These are phyloP conservation scores for Myiozetetes cayanensis DNA, from an alignment of 2,113 vertebrate species.

Conservation along the genomic window DNA sequence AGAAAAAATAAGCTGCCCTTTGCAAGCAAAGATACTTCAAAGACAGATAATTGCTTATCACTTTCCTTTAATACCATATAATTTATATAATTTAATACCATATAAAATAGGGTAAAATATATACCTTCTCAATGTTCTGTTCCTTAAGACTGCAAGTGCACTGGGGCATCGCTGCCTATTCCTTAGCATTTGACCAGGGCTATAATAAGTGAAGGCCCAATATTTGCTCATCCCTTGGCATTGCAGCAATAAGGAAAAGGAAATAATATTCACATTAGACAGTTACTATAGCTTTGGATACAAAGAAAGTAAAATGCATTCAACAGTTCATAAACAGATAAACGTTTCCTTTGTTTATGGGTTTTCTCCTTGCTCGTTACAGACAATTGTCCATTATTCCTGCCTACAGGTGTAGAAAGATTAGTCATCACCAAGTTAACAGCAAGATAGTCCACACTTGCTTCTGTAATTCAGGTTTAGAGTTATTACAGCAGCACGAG, in stretches of 20 bases:
- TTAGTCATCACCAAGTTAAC: not conserved
- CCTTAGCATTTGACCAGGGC: not conserved
- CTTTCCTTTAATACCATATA: not conserved
- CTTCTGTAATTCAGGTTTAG: slow-evolving; percentile 20
- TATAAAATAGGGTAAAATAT: not conserved
- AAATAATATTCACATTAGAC: not conserved
- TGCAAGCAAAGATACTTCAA: not conserved
- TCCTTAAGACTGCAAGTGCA: not conserved
- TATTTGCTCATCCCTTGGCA: not conserved
- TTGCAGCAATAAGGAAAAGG: not conserved
- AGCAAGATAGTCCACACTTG: not conserved
- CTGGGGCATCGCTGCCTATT: not conserved
- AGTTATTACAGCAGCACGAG: not conserved
- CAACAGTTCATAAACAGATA: not conserved
- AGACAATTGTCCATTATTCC: not conserved
- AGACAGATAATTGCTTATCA: not conserved
- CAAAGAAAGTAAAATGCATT: not conserved
- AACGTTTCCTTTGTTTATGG: not conserved
- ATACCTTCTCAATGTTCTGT: not conserved
- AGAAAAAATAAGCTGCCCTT: not conserved
- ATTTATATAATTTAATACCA: not conserved
- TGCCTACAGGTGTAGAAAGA: not conserved
- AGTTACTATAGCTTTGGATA: not conserved
- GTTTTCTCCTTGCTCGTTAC: not conserved
- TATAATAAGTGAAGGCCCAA: not conserved